Percentiles rank a stretch among this genome's conserved stretches.
Evolutionary conservation across 2,797 vertebrate genomes (phyloP).

Genomic region (Enteromius mattozi): DNA sequence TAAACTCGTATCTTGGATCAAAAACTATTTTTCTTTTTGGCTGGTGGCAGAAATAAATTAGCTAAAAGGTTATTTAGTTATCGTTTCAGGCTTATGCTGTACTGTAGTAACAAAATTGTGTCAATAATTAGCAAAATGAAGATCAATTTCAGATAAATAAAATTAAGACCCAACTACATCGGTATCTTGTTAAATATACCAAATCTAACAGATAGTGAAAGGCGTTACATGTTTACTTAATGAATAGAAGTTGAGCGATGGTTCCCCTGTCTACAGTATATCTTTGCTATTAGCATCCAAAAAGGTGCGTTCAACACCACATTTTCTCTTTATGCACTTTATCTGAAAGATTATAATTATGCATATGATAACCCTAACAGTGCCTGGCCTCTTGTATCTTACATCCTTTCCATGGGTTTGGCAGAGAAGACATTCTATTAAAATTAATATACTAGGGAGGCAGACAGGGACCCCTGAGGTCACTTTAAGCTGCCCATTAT

Average conservation of each 20-base stretch:
- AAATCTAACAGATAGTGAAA: background rate
- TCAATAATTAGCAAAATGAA: background rate
- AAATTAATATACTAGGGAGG: slow-evolving; percentile 72
- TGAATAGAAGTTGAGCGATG: background rate
- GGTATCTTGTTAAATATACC: background rate
- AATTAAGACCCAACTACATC: background rate
- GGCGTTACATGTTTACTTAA: background rate
- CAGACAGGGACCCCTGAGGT: slow-evolving; percentile 65
- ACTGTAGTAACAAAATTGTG: background rate
- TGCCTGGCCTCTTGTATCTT: slow-evolving; percentile 46
- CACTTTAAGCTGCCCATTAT: slow-evolving; percentile 66
- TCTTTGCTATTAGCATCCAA: slow-evolving; percentile 50
- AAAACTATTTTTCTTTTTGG: background rate
- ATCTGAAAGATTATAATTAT: slow-evolving; percentile 66
- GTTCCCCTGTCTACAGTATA: background rate
- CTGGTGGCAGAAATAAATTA: background rate
- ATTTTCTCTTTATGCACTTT: slow-evolving; percentile 48
- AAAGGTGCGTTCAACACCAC: slow-evolving; percentile 23
- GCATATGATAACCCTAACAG: slow-evolving; percentile 60
- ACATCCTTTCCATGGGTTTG: slow-evolving; percentile 57
- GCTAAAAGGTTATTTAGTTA: background rate
- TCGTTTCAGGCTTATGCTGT: background rate
- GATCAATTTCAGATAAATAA: background rate
- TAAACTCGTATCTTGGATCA: background rate
- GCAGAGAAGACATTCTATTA: slow-evolving; percentile 72